Base-by-base conservation (phyloP, 2,797 vertebrate genomes). In the Enteromius trimaculatus region DNA sequence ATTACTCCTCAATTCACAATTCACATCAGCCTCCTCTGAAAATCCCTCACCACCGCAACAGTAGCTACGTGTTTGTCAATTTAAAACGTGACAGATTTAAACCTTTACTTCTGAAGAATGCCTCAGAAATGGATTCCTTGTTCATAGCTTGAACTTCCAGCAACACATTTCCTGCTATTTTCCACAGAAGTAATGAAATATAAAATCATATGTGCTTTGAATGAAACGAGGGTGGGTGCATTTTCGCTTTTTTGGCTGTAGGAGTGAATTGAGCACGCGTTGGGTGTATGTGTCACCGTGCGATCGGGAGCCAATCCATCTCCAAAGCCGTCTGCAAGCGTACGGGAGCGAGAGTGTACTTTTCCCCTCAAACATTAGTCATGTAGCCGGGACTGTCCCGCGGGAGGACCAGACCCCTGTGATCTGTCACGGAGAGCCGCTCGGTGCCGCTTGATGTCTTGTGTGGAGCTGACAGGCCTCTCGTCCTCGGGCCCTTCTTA, bases 391-490 rank as follows among this genome's bases (percentile, higher is more conserved):
- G 49, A 89, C 86, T 88, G 80, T 90, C 88, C 80, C 62, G 79
- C 29, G 80, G 87, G 87, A 71, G 55, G 79, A 91, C 60, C 47
- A 37, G 76, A 72, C 84, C 86, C 86, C 70, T 86, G 88, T 76
- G 82, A 87, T 94, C 89, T 91, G 93, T 92, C 90, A 78, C 87
- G 37, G 64, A 90, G 91, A 90, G 90, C 90, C 86, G 84, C 81
- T 90, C 89, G 69, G 87, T 86, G 83, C 88, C 88, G 86, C 92
- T 89, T 91, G 89, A 92, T 90, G 84, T 66, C 80, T 89, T 84
- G 42, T 47, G 86, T 86, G 26, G 89, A 92, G 86, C 86, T 93
- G 94, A 95, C 94, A 95, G 92, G 90, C 91, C 87, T 85, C 85
- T 49, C 16, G 86, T 90, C 93, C 91, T 70, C 85, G 47, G 91